These are phyloP conservation scores for Brachyptera putata DNA, from an alignment of 2,888 invertebrate species.

Conservation along the genomic window DNA sequence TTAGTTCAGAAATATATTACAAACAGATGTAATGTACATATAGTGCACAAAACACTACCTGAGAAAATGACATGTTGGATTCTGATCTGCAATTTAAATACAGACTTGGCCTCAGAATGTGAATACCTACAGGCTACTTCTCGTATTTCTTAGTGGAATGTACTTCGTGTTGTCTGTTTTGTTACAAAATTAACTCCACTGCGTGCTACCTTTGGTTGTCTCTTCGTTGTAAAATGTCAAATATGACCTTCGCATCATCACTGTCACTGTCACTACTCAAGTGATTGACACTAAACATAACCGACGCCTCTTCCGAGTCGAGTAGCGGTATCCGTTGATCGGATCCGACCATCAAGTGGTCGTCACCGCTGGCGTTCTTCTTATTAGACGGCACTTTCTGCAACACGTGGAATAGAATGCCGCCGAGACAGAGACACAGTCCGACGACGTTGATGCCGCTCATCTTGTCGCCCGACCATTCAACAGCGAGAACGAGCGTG, in stretches of 20 bases:
- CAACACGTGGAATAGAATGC: conserved; percentile 75
- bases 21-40: no score
- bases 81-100: no score
- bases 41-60: no score
- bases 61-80: no score
- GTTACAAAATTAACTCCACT: no score
- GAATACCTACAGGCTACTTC: no score
- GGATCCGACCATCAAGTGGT: background rate
- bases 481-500: conserved; percentile 82
- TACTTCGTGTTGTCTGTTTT: no score
- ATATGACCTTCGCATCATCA: conserved; percentile 24
- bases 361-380: background rate
- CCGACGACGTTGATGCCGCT: conserved; percentile 80
- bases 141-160: no score
- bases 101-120: no score
- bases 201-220: conserved; percentile 27
- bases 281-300: conserved; percentile 11
- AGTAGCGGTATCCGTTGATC: conserved; percentile 25
- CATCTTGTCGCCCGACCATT: conserved; percentile 81
- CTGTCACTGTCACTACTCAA: conserved; percentile 23
- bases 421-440: conserved; percentile 78
- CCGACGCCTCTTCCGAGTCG: conserved; percentile 27
- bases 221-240: conserved; percentile 26
- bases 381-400: background rate
- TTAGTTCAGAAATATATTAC: no score